Evolutionary conservation across 1,140 invertebrate species (phyloP).

Genomic region (Drosophila sechellia): DNA sequence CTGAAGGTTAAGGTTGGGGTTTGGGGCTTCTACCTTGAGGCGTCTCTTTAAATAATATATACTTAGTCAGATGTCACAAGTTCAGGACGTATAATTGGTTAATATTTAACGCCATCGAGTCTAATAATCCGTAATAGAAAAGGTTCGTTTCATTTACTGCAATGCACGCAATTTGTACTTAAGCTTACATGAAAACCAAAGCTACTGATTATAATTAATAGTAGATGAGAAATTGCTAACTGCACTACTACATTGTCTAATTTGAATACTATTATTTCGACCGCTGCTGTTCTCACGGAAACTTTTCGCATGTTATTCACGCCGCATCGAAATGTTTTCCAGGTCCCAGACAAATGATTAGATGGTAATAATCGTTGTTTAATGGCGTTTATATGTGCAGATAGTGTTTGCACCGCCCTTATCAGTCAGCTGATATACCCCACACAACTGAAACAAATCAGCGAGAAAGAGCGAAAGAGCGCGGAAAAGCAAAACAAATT

Average conservation of each 20-base stretch:
- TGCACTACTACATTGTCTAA: too few species aligned
- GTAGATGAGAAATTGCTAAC: too few species aligned
- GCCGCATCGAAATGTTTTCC: slow-evolving; percentile 20
- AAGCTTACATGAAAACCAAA: too few species aligned
- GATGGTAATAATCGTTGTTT: slow-evolving; percentile 27
- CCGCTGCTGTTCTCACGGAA: slow-evolving; percentile 4
- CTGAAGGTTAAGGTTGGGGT: slow-evolving; percentile 17
- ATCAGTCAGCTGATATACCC: slow-evolving; percentile 48
- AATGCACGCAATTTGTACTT: too few species aligned
- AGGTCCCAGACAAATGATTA: slow-evolving; percentile 26
- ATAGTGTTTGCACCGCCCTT: slow-evolving; percentile 18
- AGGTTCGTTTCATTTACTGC: too few species aligned
- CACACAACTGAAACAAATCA: slow-evolving; percentile 24
- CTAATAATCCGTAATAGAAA: too few species aligned
- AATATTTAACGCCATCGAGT: too few species aligned
- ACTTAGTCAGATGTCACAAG: neutral
- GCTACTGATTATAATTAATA: too few species aligned
- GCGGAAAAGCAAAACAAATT: slow-evolving; percentile 50
- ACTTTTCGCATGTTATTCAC: slow-evolving; percentile 39
- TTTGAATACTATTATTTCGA: neutral
- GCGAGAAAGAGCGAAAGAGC: slow-evolving; percentile 16
- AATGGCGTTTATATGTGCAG: slow-evolving; percentile 6
- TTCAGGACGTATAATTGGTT: neutral
- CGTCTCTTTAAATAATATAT: slow-evolving; percentile 26
- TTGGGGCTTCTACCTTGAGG: slow-evolving; percentile 12